phyloP scores from a whole-genome alignment of 2,113 vertebrate genomes.

The Platichthys flesus region DNA sequence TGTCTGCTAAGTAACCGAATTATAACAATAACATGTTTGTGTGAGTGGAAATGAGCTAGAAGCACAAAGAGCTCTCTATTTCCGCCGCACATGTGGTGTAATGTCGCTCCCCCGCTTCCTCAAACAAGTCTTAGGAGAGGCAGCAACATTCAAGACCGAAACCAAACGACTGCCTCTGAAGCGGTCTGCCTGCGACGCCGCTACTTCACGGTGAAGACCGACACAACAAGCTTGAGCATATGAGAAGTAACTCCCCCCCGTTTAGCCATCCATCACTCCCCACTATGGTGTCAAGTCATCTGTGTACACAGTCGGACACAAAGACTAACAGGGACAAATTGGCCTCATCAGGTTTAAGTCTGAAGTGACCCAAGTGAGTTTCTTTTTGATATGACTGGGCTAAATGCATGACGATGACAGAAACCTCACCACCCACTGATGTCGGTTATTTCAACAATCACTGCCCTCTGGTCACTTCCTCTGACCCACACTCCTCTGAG shows the following conservation, averaged over 20 bases:
- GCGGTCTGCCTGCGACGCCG: conserved; percentile 8
- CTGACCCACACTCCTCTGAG: conserved; percentile 28
- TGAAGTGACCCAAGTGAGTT: not conserved
- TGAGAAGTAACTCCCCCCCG: not conserved
- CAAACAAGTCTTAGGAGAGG: conserved; percentile 38
- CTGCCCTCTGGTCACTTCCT: conserved; percentile 26
- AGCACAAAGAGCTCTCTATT: conserved; percentile 72
- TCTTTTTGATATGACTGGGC: not conserved
- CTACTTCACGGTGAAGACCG: not conserved
- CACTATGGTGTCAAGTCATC: conserved; percentile 54
- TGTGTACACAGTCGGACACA: conserved; percentile 44
- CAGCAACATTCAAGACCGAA: conserved; percentile 38
- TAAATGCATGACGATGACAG: conserved; percentile 3
- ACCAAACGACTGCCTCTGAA: conserved; percentile 36
- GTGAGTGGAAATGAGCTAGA: conserved; percentile 51
- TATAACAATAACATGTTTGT: conserved; percentile 72
- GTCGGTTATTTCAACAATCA: conserved; percentile 55
- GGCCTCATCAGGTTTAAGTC: conserved; percentile 37
- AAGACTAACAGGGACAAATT: conserved; percentile 57
- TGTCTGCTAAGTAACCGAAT: conserved; percentile 71
- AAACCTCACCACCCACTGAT: conserved; percentile 40
- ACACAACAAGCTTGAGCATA: conserved; percentile 18
- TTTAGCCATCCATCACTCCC: conserved; percentile 36
- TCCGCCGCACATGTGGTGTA: conserved; percentile 59
- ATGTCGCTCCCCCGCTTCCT: conserved; percentile 41